Percentiles rank a stretch among this genome's conserved stretches.
phyloP scores from a whole-genome alignment of 2,888 invertebrate species.

The Diadromus collaris region DNA sequence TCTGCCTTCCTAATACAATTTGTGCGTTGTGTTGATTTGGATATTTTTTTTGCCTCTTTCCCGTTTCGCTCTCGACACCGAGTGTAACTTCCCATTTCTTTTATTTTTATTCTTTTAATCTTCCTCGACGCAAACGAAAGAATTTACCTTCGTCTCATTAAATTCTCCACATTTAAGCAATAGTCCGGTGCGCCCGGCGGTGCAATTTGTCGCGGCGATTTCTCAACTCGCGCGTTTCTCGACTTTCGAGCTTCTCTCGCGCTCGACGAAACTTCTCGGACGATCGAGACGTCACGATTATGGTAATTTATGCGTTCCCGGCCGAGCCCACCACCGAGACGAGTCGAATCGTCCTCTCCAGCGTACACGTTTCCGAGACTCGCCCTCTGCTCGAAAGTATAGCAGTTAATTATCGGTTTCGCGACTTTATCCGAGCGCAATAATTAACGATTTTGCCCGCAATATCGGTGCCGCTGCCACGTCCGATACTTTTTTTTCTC shows the following conservation, averaged over 20 bases:
- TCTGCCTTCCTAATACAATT: background rate
- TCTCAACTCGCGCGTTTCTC: background rate
- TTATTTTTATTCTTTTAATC: background rate
- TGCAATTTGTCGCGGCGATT: conserved; percentile 42
- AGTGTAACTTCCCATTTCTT: background rate
- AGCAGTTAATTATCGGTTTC: conserved; percentile 26
- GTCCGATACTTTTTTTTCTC: background rate
- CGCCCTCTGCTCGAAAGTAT: background rate
- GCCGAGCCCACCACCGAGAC: conserved; percentile 1
- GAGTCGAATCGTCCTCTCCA: background rate
- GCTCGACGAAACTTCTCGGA: conserved; percentile 8
- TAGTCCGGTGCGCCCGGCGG: conserved; percentile 31
- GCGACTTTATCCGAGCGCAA: background rate
- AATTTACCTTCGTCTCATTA: conserved; percentile 36
- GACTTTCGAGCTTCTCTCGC: conserved; percentile 6
- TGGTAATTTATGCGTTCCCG: conserved; percentile 62
- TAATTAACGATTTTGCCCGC: conserved; percentile 25
- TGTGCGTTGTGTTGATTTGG: background rate
- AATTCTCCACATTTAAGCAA: conserved; percentile 30
- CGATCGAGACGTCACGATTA: conserved; percentile 59
- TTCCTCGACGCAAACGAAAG: conserved; percentile 16
- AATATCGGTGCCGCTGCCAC: background rate
- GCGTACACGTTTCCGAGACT: background rate
- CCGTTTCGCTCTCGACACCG: background rate
- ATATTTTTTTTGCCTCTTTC: conserved; percentile 13